Evolutionary conservation across 2,113 vertebrate genomes (phyloP).

Genomic region (Nipponia nippon): DNA sequence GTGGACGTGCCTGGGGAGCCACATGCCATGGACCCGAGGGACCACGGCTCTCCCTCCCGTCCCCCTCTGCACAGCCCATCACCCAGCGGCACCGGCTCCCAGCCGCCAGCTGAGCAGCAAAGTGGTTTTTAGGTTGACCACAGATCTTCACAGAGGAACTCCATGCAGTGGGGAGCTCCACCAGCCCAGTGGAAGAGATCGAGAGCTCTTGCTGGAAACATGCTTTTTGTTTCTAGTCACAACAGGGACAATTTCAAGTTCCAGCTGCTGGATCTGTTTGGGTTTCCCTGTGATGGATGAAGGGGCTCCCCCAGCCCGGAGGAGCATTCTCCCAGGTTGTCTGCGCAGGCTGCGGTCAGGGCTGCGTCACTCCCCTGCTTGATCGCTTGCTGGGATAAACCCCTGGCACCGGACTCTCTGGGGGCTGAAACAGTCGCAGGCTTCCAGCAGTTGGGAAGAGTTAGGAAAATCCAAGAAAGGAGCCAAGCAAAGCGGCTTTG

Average conservation of each 20-base stretch:
- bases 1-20: background rate
- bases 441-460: background rate
- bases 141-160: background rate
- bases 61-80: background rate
- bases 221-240: background rate
- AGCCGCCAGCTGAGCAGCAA: background rate
- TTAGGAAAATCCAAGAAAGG: background rate
- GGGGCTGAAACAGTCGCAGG: background rate
- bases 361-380: background rate
- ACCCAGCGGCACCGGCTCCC: fast-evolving
- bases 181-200: background rate
- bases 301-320: background rate
- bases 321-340: background rate
- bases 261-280: background rate
- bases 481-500: background rate
- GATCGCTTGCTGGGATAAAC: background rate
- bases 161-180: background rate
- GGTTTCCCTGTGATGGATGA: background rate
- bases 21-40: background rate
- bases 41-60: background rate
- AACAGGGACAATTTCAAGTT: background rate
- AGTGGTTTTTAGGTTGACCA: background rate
- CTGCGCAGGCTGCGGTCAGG: background rate
- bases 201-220: background rate
- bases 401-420: fast-evolving